These are phyloP conservation scores for Drosophila ficusphila DNA, from an alignment of 1,140 invertebrate species.

Conservation along the genomic window DNA sequence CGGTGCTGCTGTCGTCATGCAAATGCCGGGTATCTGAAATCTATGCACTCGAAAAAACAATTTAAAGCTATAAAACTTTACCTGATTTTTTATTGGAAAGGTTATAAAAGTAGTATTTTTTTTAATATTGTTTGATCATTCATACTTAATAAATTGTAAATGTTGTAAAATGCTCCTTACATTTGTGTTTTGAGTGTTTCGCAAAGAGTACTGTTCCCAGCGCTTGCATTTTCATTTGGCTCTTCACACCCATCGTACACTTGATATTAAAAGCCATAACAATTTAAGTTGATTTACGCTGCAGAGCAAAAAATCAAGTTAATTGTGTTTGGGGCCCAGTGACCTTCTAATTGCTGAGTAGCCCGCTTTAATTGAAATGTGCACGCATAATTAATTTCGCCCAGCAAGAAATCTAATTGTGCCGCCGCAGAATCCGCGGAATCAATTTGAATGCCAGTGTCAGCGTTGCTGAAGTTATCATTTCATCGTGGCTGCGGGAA, in stretches of 20 bases:
- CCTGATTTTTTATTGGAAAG: background rate
- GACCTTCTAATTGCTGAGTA: conserved; percentile 50
- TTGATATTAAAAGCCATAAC: conserved; percentile 53
- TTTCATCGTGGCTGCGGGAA: conserved; percentile 9
- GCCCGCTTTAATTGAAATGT: conserved; percentile 60
- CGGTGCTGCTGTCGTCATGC: conserved; percentile 50
- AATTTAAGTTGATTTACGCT: conserved; percentile 69
- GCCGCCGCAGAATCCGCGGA: conserved; percentile 19
- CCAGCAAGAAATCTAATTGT: conserved; percentile 57
- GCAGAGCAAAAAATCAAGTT: conserved; percentile 36
- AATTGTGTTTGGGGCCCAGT: conserved; percentile 34
- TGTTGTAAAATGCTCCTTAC: background rate
- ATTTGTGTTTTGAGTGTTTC: background rate
- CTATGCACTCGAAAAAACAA: conserved; percentile 5
- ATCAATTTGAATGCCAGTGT: conserved; percentile 58
- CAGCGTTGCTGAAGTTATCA: conserved; percentile 54
- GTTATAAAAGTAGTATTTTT: background rate
- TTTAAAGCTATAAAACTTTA: background rate
- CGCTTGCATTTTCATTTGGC: conserved; percentile 35
- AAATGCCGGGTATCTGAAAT: conserved; percentile 53
- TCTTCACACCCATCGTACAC: conserved; percentile 38
- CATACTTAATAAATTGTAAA: too few relatives aligned
- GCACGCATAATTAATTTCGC: conserved; percentile 73
- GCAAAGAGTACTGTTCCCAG: background rate
- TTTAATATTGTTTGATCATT: background rate